Evolutionary conservation across 2,113 vertebrate genomes (phyloP).

Genomic region (Triplophysa tibetana): DNA sequence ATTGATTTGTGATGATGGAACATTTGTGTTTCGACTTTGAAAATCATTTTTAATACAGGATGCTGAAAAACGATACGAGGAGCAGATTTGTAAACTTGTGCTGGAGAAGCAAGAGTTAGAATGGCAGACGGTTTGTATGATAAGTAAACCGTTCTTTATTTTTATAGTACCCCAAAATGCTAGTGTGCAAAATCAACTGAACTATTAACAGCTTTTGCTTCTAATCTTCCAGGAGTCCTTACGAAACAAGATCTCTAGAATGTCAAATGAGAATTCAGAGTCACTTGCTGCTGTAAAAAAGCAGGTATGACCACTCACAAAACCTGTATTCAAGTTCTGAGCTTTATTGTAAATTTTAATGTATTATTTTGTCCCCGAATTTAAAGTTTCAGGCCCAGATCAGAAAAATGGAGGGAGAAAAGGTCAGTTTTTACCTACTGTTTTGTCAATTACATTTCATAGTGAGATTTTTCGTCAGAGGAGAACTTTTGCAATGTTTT

Average conservation of each 20-base stretch:
- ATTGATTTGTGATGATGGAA: background rate
- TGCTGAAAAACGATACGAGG: constrained; percentile 82
- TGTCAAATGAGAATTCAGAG: constrained; percentile 80
- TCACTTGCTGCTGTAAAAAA: constrained; percentile 79
- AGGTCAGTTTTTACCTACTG: constrained; percentile 73
- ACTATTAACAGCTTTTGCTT: background rate
- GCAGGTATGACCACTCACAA: constrained; percentile 74
- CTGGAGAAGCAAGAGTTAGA: constrained; percentile 90
- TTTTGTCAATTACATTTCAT: background rate
- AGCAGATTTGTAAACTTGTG: constrained; percentile 84
- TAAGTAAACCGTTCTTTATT: background rate
- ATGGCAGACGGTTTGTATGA: constrained; percentile 83
- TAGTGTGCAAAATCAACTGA: background rate
- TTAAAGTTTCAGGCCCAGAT: constrained; percentile 84
- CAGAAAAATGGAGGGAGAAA: constrained; percentile 84
- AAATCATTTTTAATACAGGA: constrained; percentile 75
- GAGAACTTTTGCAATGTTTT: background rate
- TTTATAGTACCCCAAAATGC: background rate
- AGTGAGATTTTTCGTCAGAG: background rate
- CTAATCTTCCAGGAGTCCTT: constrained; percentile 74
- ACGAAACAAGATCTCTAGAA: constrained; percentile 73
- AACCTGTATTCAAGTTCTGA: background rate
- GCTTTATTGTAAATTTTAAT: background rate
- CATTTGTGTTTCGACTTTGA: no score
- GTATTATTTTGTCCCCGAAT: background rate